Base-by-base conservation (phyloP, 2,113 vertebrate genomes). In the Xiphophorus hellerii region DNA sequence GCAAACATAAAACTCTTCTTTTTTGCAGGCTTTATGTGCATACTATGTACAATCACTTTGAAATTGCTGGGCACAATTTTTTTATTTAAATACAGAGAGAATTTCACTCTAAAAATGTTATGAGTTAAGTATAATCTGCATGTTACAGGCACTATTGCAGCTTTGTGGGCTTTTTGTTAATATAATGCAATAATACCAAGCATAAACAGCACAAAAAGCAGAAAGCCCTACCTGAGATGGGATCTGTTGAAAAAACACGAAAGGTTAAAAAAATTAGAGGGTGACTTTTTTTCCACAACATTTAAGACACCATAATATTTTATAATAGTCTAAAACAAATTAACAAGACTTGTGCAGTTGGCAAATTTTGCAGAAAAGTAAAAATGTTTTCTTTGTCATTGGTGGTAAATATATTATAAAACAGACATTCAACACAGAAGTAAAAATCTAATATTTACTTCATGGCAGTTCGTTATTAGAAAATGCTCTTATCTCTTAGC, bases 161-260 rank as follows among this genome's bases (percentile, higher is more conserved):
- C 85, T 90, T 90, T 88, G 37, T 28, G 76, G 76, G 84, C 74
- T 87, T 85, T 71, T 71, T 63, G 73, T 73, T 67, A 79, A 70
- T 63, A 72, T 1, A 42, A 54, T 35, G 58, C 29, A 61, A 42
- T 69, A 75, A 62, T 64, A 27, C 72, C 28, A 73, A 54, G 11
- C 25, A 51, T 2, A 17, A 31, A 69, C 28, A 28, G 1, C 15
- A 17, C 4, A 30, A 31, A 51, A 27, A 44, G 48, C 17, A 68
- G 35, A 22, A 68, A 58, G 22, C 62, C 79, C 9, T 91, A 93
- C 90, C 90, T 93, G 87, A 11, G 83, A 82, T 0, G 87, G 84
- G 76, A 91, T 89, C 92, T 93, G 90, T 81, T 25, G 73, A 58
- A 64, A 10, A n/a, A 66, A 51, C 78, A 80, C 71, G 63, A 86